phyloP scores from a whole-genome alignment of 2,797 vertebrate genomes.

The Moxostoma hubbsi region DNA sequence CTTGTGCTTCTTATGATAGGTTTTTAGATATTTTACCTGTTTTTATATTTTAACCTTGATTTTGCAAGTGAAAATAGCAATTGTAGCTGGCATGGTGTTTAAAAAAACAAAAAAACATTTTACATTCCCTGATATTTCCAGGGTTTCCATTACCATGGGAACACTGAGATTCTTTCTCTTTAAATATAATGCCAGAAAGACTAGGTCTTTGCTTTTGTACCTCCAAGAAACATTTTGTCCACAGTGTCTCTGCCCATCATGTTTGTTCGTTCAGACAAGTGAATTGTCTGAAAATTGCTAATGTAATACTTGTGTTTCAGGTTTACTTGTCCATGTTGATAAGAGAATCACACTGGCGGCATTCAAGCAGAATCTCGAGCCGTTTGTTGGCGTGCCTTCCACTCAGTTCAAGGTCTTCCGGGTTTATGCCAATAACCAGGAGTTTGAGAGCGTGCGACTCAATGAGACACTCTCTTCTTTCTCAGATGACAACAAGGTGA shows the following conservation, averaged over 20 bases:
- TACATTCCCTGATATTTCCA: too few species aligned
- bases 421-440: constrained; percentile 98
- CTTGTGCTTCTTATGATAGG: too few species aligned
- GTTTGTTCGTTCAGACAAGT: neutral
- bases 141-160: too few species aligned
- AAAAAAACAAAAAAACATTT: too few species aligned
- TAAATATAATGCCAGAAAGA: too few species aligned
- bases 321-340: constrained; percentile 95
- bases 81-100: too few species aligned
- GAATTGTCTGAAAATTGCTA: constrained; percentile 3
- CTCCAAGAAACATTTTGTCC: too few species aligned
- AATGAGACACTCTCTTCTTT: constrained; percentile 98
- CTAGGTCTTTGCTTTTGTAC: too few species aligned
- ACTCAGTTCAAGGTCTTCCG: constrained; percentile 99
- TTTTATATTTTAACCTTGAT: too few species aligned
- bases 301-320: constrained; percentile 70
- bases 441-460: constrained; percentile 97
- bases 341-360: constrained; percentile 98
- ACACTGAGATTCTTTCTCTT: too few species aligned
- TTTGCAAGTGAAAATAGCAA: too few species aligned
- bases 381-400: constrained; percentile 91
- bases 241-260: neutral
- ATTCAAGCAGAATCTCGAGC: constrained; percentile 97
- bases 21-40: too few species aligned
- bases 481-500: constrained; percentile 98